phyloP scores from a whole-genome alignment of 1,140 invertebrate genomes.

The Pollicipes pollicipes region DNA sequence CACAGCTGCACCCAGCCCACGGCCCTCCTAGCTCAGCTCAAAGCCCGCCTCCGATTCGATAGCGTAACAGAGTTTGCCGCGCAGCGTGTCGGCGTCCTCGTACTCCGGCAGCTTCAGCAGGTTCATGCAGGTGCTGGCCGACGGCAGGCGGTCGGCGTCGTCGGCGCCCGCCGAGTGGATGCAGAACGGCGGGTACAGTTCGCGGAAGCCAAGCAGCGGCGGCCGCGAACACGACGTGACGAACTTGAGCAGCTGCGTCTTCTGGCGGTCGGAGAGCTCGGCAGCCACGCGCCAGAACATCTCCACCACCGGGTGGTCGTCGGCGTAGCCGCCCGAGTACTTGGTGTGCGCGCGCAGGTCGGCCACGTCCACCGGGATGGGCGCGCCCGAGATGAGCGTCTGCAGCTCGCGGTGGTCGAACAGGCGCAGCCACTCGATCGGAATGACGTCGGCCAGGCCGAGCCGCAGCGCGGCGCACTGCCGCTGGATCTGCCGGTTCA shows the following conservation, averaged over 20 bases:
- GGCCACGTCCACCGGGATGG: conserved; percentile 73
- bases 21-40: conserved; percentile 63
- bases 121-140: conserved; percentile 95
- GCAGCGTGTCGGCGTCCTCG: conserved; percentile 50
- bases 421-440: conserved; percentile 78
- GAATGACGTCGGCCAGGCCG: conserved; percentile 70
- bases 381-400: conserved; percentile 80
- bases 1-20: neutral
- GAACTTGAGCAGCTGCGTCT: conserved; percentile 78
- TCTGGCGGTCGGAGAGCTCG: conserved; percentile 64
- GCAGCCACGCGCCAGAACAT: conserved; percentile 71
- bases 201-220: conserved; percentile 77
- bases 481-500: conserved; percentile 74
- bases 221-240: conserved; percentile 91
- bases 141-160: conserved; percentile 52
- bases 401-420: conserved; percentile 90
- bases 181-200: conserved; percentile 82
- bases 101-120: conserved; percentile 87
- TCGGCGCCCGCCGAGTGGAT: conserved; percentile 71
- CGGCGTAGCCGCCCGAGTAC: conserved; percentile 61
- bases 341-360: conserved; percentile 70
- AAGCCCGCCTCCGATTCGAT: conserved; percentile 90
- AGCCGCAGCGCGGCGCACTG: conserved; percentile 54
- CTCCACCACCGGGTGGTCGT: conserved; percentile 44
- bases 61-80: conserved; percentile 74